Base-by-base conservation (phyloP, 2,888 invertebrate genomes). In the Escarpia spicata region DNA sequence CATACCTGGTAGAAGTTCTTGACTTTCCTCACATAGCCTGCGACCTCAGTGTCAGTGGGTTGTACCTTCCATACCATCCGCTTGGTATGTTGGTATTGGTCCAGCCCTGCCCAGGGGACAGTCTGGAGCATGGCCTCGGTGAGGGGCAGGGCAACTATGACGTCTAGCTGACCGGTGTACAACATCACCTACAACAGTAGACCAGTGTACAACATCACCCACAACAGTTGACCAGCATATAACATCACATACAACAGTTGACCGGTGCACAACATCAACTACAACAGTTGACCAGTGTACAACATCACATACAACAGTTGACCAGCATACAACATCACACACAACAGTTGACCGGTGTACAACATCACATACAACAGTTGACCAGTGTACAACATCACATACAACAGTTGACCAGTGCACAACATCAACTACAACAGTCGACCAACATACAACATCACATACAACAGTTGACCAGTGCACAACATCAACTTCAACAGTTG, bases 151-250 rank as follows among this genome's bases (percentile, higher is more conserved):
- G 98, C 98, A 0, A 98, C 98, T 94, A 99, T 98, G 26, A 99
- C 98, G 96, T 99, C 99, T 94, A 99, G 96, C 95, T 99, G 99
- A 0, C 99, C 99, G 95, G 98, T 98, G 96, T 99, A 99, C 93
- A 98, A 97, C 91, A 99, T 97, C 31, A 98, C 97, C 96, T 96
- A 93, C 15, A 92, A 91, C 31, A 45, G 45, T 44, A 37, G 75
- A 75, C 75, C 75, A 75, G 75, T 75, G n/a, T 75, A 75, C 75
- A 75, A 75, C 26, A 75, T 75, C 91, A 91, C 91, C 91, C n/a
- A 26, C 15, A 91, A 91, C n/a, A 91, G 91, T 31, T 91, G 91
- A 91, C 91, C 91, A 31, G 91, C 31, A 8, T 91, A 91, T 37
- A 91, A 91, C 91, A 91, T 91, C 91, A 91, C 91, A 37, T 91